Percentiles rank a stretch among this genome's conserved stretches.
phyloP scores from a whole-genome alignment of 2,113 vertebrate species.

The Myrmophylax atrothorax region DNA sequence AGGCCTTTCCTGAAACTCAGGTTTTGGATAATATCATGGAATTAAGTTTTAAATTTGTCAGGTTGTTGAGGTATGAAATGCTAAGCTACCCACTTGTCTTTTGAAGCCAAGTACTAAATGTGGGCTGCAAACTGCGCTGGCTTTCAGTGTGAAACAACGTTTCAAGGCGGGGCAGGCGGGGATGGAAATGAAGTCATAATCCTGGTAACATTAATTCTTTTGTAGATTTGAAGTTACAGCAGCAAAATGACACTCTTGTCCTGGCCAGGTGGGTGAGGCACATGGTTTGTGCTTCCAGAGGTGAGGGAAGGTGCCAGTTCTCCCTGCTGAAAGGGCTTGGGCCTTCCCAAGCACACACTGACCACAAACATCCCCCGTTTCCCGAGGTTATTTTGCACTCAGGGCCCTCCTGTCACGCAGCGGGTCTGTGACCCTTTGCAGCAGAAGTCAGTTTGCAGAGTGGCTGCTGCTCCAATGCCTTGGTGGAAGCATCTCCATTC shows the following conservation, averaged over 20 bases:
- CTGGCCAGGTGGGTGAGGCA: slow-evolving; percentile 20
- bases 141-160: not conserved
- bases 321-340: not conserved
- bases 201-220: not conserved
- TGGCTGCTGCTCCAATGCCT: not conserved
- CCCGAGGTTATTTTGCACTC: not conserved
- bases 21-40: not conserved
- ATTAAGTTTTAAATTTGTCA: not conserved
- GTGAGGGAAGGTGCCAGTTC: not conserved
- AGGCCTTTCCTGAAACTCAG: not conserved
- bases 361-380: not conserved
- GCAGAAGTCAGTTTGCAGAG: not conserved
- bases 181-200: not conserved
- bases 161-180: not conserved
- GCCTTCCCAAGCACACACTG: not conserved
- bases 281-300: not conserved
- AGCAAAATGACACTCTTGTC: not conserved
- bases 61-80: not conserved
- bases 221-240: slow-evolving; percentile 59
- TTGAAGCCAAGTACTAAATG: not conserved
- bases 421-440: not conserved
- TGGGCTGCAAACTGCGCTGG: not conserved
- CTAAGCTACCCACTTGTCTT: not conserved
- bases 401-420: not conserved
- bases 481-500: not conserved